A percentile compares a stretch with the other conserved stretches of the same genome.
Evolutionary conservation across 2,797 vertebrate species (phyloP).

Genomic region (Synaphobranchus kaupii): DNA sequence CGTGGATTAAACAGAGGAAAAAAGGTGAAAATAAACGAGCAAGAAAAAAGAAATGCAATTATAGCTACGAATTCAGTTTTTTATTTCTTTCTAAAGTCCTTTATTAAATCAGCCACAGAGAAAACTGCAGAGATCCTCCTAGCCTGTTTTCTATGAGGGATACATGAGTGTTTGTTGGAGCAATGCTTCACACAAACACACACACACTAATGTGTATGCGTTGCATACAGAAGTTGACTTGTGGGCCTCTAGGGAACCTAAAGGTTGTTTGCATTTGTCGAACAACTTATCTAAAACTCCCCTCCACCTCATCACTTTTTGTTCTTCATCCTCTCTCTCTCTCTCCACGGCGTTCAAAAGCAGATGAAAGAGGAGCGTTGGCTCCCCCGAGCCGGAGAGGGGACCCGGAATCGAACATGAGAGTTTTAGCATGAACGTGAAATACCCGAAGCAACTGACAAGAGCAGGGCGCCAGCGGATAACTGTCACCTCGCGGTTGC

Average conservation of each 20-base stretch:
- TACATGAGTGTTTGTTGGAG: too few species aligned
- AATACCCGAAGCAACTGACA: not conserved
- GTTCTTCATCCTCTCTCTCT: not conserved
- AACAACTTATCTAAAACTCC: not conserved
- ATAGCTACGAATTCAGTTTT: too few species aligned
- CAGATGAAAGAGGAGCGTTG: not conserved
- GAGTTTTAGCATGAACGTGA: not conserved
- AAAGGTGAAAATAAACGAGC: too few species aligned
- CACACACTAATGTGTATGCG: not conserved
- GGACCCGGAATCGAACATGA: not conserved
- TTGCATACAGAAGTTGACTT: not conserved
- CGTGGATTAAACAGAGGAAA: too few species aligned
- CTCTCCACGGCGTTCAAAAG: not conserved
- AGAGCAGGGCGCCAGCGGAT: not conserved
- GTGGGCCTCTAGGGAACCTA: not conserved
- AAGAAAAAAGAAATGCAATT: too few species aligned
- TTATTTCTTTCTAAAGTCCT: too few species aligned
- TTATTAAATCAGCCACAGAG: too few species aligned
- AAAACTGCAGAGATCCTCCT: too few species aligned
- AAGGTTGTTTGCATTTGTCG: not conserved
- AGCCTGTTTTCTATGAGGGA: too few species aligned
- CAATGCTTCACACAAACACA: not conserved
- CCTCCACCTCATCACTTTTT: conserved; percentile 13
- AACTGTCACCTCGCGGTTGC: not conserved
- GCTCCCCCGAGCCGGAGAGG: not conserved